Percentiles rank a stretch among this genome's conserved stretches.
Evolutionary conservation across 2,888 invertebrate species (phyloP).

Genomic region (Calameuta filiformis): DNA sequence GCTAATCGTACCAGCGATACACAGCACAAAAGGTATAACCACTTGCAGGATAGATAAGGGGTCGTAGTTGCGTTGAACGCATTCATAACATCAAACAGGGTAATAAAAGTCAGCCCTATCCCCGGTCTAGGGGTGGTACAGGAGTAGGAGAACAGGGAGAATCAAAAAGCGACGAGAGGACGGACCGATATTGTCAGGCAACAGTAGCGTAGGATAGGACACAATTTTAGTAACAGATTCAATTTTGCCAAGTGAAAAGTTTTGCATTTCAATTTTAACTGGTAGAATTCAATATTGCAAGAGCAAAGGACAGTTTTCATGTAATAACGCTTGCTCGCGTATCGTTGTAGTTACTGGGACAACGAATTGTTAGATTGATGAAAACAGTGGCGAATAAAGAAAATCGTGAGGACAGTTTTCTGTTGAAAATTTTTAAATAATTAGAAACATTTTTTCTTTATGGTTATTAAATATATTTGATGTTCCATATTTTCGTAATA

Average conservation of each 20-base stretch:
- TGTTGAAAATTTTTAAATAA: neutral
- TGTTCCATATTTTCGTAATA: neutral
- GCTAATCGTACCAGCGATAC: slow-evolving; percentile 43
- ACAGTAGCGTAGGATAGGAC: slow-evolving; percentile 28
- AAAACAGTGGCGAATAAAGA: neutral
- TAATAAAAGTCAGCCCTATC: slow-evolving; percentile 59
- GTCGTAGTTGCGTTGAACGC: slow-evolving; percentile 38
- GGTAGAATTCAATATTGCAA: neutral
- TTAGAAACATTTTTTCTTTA: neutral
- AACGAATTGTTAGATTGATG: neutral
- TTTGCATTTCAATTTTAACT: neutral
- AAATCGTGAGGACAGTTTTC: neutral
- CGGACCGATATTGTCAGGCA: slow-evolving; percentile 32
- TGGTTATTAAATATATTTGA: neutral
- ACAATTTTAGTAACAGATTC: slow-evolving; percentile 27
- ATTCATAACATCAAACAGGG: slow-evolving; percentile 60
- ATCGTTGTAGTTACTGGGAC: neutral
- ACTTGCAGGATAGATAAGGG: slow-evolving; percentile 28
- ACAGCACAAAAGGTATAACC: slow-evolving; percentile 49
- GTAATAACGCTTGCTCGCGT: neutral
- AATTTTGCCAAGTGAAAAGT: neutral
- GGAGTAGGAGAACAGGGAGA: slow-evolving; percentile 32
- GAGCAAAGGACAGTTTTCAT: neutral
- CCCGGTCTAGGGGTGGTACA: slow-evolving; percentile 12
- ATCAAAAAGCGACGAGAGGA: slow-evolving; percentile 43